Evolutionary conservation across 2,797 vertebrate species (phyloP).

Genomic region (Chiroxiphia lanceolata): DNA sequence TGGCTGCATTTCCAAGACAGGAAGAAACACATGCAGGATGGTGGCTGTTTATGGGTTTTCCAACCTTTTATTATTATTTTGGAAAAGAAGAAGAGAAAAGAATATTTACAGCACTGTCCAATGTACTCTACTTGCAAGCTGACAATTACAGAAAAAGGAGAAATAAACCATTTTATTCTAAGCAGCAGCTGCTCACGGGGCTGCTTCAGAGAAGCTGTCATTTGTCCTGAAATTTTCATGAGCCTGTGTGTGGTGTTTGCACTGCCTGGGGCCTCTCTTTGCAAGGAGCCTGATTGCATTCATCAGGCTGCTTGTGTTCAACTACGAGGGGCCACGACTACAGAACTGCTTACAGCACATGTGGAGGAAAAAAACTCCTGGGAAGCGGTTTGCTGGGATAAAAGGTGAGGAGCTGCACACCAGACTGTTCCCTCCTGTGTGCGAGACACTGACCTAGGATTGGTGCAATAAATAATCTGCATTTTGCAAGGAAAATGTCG

Average conservation of each 20-base stretch:
- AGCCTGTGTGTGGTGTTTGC: constrained; percentile 30
- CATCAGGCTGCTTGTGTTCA: not conserved
- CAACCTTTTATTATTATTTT: not conserved
- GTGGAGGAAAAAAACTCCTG: not conserved
- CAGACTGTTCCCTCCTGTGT: not conserved
- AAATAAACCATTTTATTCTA: not conserved
- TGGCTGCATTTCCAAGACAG: not conserved
- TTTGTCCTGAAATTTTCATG: constrained; percentile 59
- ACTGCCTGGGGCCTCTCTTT: constrained; percentile 41
- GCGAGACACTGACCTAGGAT: not conserved
- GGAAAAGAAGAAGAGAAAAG: not conserved
- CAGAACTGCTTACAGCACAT: not conserved
- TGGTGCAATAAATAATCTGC: fast-evolving
- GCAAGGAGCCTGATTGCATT: constrained; percentile 24
- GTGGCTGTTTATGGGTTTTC: not conserved
- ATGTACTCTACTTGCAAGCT: not conserved
- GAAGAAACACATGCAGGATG: not conserved
- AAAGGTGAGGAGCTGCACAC: not conserved
- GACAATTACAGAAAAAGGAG: constrained; percentile 11
- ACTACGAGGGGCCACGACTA: not conserved
- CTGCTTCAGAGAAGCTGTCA: constrained; percentile 41
- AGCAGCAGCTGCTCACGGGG: constrained; percentile 2
- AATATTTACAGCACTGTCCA: not conserved
- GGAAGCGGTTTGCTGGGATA: not conserved
- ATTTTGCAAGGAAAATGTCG: not conserved